These are phyloP conservation scores for Sinocyclocheilus anophthalmus DNA, from an alignment of 2,113 vertebrate genomes.

Conservation along the genomic window DNA sequence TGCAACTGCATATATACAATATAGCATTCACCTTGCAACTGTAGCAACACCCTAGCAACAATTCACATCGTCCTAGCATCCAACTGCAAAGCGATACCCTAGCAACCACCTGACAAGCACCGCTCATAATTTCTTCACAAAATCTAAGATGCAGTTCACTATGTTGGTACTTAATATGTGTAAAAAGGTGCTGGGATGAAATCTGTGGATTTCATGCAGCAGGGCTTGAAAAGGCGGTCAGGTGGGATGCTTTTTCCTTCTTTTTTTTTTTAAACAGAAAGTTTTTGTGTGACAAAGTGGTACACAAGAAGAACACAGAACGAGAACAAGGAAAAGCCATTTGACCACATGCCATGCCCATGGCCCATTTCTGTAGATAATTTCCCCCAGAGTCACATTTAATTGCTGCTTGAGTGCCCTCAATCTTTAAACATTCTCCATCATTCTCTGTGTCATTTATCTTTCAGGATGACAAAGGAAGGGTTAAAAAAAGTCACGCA, in stretches of 20 bases:
- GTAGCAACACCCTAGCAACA: neutral
- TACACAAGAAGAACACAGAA: constrained; percentile 49
- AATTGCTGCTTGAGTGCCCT: constrained; percentile 63
- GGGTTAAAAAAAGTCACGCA: constrained; percentile 31
- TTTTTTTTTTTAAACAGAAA: constrained; percentile 34
- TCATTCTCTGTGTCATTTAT: constrained; percentile 57
- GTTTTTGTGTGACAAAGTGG: constrained; percentile 55
- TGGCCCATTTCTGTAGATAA: constrained; percentile 62
- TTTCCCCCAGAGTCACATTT: constrained; percentile 60
- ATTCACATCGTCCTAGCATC: neutral
- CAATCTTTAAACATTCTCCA: constrained; percentile 61
- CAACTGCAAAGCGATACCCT: neutral
- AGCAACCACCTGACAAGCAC: neutral
- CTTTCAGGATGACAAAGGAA: constrained; percentile 57
- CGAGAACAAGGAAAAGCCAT: constrained; percentile 64
- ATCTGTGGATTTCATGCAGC: constrained; percentile 35
- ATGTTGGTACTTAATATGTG: neutral
- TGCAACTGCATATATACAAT: neutral
- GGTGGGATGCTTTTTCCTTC: neutral
- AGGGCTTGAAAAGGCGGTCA: neutral
- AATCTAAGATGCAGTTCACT: neutral
- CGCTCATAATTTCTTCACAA: neutral
- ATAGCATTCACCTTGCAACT: neutral
- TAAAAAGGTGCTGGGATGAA: constrained; percentile 20
- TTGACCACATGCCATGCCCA: constrained; percentile 56